Base-by-base conservation (phyloP, 2,888 invertebrate genomes). In the Magallana nippona region DNA sequence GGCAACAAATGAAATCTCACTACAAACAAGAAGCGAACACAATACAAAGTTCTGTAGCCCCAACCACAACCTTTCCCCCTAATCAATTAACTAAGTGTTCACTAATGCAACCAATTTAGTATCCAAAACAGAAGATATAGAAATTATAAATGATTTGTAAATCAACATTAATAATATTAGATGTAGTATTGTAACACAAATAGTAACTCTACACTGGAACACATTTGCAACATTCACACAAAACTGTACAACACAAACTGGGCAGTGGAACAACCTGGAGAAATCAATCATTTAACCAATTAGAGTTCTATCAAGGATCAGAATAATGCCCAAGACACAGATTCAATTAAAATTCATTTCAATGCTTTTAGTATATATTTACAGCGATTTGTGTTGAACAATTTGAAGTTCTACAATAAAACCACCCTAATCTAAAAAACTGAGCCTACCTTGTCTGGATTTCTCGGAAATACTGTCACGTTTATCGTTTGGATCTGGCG, bases 401-500 rank as follows among this genome's bases (percentile, higher is more conserved):
- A 71, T 71, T 71, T 71, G 22, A 15, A 11, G 27, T 15, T 22
- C 71, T 71, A 71, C 71, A 32, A 44, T 44, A 8, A 44, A 44
- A 44, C 44, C 44, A 44, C 44, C 44, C 44, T 8, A 44, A 8
- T 44, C 44, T 44, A 44, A 44, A 8, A 44, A 5, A 8, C 44
- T 44, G 1, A n/a, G 27, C 81, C 81, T 85, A 91, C 91, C 91
- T 89, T 90, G 90, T 83, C 89, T 89, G 55, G 89, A 88, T 82
- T 90, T 91, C 55, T 92, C 92, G 55, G 89, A 89, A 22, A 91
- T 87, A 79, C 91, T 91, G 84, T 92, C 92, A 82, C 90, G 83
- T 86, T 92, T 90, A 78, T 90, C 89, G 19, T 62, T 85, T 5
- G 89, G 88, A 22, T 92, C 92, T 10, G 92, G 92, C 3, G 92